These are phyloP conservation scores for zebrafish (Danio rerio) DNA, from an alignment of 2,113 vertebrate species.

Conservation along the genomic window GRCz12tu NC_133182.1:68877001-68877500, in stretches of 20 bases:
- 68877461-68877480: too few relatives aligned
- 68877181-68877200: constrained; percentile 35
- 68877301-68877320: not conserved
- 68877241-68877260: not conserved
- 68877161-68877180: constrained; percentile 15
- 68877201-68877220: constrained; percentile 22
- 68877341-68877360: constrained; percentile 46
- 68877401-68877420: not conserved
- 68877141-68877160: not conserved
- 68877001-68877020: too few relatives aligned
- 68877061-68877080: not conserved
- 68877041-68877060: not conserved
- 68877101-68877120: constrained; percentile 18
- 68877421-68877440: too few relatives aligned
- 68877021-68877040: too few relatives aligned
- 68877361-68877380: constrained; percentile 38
- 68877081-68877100: not conserved
- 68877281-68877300: not conserved
- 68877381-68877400: not conserved
- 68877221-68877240: constrained; percentile 45
- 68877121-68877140: not conserved
- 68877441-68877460: too few relatives aligned
- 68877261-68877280: constrained; percentile 17
- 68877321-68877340: constrained; percentile 23
- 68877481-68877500: too few relatives aligned